Evolutionary conservation across 1,140 invertebrate species (phyloP).

Genomic region (Drosophila grimshawi): DNA sequence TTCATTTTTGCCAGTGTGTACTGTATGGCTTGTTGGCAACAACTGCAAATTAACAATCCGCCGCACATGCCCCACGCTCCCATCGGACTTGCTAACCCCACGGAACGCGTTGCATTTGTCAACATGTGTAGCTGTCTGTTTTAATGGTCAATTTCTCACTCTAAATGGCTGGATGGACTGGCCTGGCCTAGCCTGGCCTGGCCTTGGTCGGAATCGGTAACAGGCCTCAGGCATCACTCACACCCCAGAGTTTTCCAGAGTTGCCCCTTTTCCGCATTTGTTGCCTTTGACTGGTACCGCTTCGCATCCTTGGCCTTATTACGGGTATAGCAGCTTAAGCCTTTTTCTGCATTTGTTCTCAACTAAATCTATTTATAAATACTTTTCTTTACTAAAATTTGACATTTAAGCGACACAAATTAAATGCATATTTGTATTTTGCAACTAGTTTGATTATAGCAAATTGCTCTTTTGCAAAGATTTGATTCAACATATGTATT

Average conservation of each 20-base stretch:
- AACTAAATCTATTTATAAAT: neutral
- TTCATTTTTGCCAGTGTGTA: neutral
- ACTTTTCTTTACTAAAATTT: neutral
- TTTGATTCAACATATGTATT: no score
- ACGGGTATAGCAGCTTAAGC: neutral
- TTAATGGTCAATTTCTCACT: constrained; percentile 84
- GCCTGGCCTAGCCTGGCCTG: constrained; percentile 5
- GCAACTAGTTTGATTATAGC: no score
- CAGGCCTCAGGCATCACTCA: constrained; percentile 15
- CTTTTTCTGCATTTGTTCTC: neutral
- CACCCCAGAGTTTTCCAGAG: neutral
- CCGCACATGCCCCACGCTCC: neutral
- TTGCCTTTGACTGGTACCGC: constrained; percentile 12
- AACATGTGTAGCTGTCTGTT: constrained; percentile 81
- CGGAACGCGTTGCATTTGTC: constrained; percentile 76
- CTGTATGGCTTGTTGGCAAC: constrained; percentile 2
- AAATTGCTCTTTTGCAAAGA: no score
- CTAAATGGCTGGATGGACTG: constrained; percentile 70
- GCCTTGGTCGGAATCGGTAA: constrained; percentile 5
- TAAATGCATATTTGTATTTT: neutral
- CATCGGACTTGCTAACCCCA: constrained; percentile 1
- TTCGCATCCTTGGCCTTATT: constrained; percentile 21
- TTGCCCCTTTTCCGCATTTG: neutral
- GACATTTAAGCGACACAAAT: neutral
- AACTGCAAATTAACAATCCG: constrained; percentile 30